Conservation (phyloP, 2,797 vertebrate genomes). For the Phrynocephalus guinanensis region DNA sequence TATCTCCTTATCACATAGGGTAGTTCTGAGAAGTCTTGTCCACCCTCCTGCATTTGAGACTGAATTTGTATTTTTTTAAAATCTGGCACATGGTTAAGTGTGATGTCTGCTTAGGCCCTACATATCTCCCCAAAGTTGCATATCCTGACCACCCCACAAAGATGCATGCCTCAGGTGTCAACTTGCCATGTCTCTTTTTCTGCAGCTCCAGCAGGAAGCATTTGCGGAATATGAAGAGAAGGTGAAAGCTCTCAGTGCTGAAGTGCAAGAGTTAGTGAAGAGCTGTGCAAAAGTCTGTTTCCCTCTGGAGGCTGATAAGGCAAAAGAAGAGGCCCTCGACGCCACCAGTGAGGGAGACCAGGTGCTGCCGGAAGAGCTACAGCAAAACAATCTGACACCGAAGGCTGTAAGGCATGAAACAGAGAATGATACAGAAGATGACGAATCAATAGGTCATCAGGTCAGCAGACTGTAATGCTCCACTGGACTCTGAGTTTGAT, state of each 20-base stretch:
- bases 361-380: background rate
- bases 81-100: background rate
- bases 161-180: background rate
- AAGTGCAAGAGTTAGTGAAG: constrained; percentile 83
- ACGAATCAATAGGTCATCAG: background rate
- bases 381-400: constrained; percentile 28
- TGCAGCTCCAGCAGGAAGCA: constrained; percentile 87
- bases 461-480: constrained; percentile 61
- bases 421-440: background rate
- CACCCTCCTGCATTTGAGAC: background rate
- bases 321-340: constrained; percentile 18
- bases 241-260: constrained; percentile 77
- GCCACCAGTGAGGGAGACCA: background rate
- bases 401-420: constrained; percentile 18
- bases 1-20: too few relatives aligned
- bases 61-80: background rate
- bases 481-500: background rate
- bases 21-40: background rate
- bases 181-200: background rate
- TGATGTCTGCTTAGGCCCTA: background rate
- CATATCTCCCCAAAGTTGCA: background rate
- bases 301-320: constrained; percentile 74
- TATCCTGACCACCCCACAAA: background rate
- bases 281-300: constrained; percentile 78
- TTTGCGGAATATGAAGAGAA: constrained; percentile 82